phyloP scores from a whole-genome alignment of 2,113 vertebrate genomes.

The Vombatus ursinus region DNA sequence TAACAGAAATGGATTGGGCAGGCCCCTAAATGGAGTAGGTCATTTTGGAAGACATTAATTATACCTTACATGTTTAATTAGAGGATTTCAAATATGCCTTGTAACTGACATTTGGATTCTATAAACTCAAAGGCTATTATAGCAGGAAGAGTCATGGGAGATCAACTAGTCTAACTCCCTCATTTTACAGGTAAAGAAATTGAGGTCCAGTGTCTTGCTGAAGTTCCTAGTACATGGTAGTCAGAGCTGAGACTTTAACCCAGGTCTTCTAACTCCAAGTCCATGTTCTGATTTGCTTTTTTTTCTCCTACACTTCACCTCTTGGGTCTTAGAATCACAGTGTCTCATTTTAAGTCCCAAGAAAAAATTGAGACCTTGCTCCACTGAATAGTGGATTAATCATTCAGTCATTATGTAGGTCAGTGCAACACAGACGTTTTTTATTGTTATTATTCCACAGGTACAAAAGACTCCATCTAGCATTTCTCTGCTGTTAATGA shows the following conservation, averaged over 20 bases:
- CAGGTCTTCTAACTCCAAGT: neutral
- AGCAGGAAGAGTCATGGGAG: neutral
- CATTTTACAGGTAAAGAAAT: neutral
- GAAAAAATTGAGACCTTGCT: neutral
- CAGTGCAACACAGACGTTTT: neutral
- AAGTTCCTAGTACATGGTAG: neutral
- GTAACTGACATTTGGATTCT: neutral
- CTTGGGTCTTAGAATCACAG: neutral
- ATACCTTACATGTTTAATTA: neutral
- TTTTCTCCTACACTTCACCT: neutral
- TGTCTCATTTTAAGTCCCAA: neutral
- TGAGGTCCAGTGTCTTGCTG: neutral
- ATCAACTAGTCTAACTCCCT: neutral
- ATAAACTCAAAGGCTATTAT: neutral
- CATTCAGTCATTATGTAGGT: neutral
- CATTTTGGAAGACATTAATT: neutral
- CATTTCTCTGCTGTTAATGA: neutral
- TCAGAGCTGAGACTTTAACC: neutral
- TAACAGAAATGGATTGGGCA: neutral
- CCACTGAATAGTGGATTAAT: neutral
- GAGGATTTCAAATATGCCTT: neutral
- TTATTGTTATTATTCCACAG: neutral
- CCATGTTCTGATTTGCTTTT: neutral
- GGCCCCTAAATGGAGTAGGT: neutral
- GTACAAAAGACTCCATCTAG: neutral